Evolutionary conservation across 2,888 invertebrate species (phyloP).

Genomic region (Lordiphosa fenestrarum): DNA sequence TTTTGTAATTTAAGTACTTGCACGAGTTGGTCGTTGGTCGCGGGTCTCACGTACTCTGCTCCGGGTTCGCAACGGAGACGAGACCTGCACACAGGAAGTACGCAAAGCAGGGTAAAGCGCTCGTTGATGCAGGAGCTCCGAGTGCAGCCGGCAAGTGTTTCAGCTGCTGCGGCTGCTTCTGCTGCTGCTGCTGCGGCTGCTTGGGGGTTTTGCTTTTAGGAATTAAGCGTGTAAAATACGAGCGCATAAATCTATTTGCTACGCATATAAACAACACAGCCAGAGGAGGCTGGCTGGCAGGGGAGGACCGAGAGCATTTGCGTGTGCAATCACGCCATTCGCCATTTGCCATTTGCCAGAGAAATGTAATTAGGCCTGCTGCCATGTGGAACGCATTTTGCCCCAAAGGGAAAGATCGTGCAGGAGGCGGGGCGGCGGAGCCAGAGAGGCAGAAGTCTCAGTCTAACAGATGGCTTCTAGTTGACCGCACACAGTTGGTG

Average conservation of each 20-base stretch:
- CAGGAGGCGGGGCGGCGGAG: too few relatives aligned
- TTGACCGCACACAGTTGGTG: constrained; percentile 35
- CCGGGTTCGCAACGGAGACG: constrained; percentile 6
- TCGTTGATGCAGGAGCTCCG: background rate
- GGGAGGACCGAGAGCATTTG: constrained; percentile 20
- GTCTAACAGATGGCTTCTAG: constrained; percentile 36
- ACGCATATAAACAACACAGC: constrained; percentile 58
- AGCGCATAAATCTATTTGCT: constrained; percentile 69
- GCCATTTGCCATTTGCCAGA: constrained; percentile 48
- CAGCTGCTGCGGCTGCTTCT: constrained; percentile 18
- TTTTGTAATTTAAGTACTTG: constrained; percentile 55
- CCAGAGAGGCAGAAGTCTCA: background rate
- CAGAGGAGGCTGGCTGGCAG: background rate
- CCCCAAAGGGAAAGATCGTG: constrained; percentile 24
- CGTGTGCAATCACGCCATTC: constrained; percentile 60
- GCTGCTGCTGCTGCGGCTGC: constrained; percentile 11
- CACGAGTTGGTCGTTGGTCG: constrained; percentile 27
- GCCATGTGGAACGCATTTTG: constrained; percentile 66
- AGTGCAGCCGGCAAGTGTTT: background rate
- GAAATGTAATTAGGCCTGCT: constrained; percentile 68
- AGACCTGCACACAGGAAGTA: constrained; percentile 9
- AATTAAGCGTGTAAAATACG: constrained; percentile 68
- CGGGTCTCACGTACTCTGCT: constrained; percentile 19
- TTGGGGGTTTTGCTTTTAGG: constrained; percentile 38
- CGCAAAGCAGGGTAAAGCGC: background rate